These are phyloP conservation scores for Dione juno DNA, from an alignment of 2,888 invertebrate species.

Conservation along the genomic window DNA sequence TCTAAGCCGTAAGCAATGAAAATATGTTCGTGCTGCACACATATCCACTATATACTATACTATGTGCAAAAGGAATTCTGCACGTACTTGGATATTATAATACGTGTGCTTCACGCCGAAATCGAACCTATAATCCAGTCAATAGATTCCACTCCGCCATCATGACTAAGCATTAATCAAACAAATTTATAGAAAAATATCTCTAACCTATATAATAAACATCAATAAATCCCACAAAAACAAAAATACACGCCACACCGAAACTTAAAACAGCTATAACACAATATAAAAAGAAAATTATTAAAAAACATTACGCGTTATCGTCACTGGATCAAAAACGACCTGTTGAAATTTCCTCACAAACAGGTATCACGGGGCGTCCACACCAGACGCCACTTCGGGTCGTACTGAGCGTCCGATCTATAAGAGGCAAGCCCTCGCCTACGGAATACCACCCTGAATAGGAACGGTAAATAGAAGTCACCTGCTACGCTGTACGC, in stretches of 20 bases:
- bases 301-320: constrained; percentile 69
- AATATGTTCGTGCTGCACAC: neutral
- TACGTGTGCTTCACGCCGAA: neutral
- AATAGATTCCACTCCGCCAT: neutral
- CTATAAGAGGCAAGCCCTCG: constrained; percentile 70
- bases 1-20: neutral
- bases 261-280: constrained; percentile 29
- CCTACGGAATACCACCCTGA: constrained; percentile 65
- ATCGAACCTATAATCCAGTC: neutral
- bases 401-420: constrained; percentile 75
- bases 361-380: constrained; percentile 57
- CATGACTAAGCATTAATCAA: neutral
- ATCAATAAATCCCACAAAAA: neutral
- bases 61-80: neutral
- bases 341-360: constrained; percentile 74
- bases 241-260: neutral
- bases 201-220: neutral
- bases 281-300: constrained; percentile 36
- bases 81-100: neutral
- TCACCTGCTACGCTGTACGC: constrained; percentile 57
- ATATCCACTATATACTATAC: neutral
- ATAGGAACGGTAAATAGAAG: constrained; percentile 77
- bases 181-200: neutral
- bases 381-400: constrained; percentile 73
- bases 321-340: constrained; percentile 79